A percentile compares a stretch with the other conserved stretches of the same genome.
phyloP scores from a whole-genome alignment of 2,113 vertebrate genomes.

The Variabilichromis moorii region DNA sequence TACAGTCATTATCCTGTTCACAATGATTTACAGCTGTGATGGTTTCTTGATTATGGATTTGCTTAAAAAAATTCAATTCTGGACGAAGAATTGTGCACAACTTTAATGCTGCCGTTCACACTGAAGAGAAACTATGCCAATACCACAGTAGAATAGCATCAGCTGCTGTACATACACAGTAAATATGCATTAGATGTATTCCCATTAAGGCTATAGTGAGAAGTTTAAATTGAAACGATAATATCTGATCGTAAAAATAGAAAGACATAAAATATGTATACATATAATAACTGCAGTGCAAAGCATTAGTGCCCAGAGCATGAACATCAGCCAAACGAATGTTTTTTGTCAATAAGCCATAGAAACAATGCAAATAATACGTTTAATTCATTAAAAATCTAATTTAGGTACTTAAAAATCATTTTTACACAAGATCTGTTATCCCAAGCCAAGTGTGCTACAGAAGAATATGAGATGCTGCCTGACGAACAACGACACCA shows the following conservation, averaged over 20 bases:
- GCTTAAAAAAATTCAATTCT: not conserved
- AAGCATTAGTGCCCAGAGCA: not conserved
- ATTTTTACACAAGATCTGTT: not conserved
- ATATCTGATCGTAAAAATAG: not conserved
- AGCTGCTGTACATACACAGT: not conserved
- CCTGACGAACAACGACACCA: not conserved
- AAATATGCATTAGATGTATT: not conserved
- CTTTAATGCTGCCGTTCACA: not conserved
- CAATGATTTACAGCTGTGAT: not conserved
- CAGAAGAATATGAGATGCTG: not conserved
- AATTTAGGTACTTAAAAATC: not conserved
- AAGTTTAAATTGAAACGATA: not conserved
- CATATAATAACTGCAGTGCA: not conserved
- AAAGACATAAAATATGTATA: not conserved
- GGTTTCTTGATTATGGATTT: not conserved
- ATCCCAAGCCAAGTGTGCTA: not conserved
- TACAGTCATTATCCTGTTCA: not conserved
- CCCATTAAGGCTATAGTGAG: not conserved
- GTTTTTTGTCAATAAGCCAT: slow-evolving; percentile 1
- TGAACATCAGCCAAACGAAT: not conserved
- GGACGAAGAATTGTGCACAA: not conserved
- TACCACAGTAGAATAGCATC: not conserved
- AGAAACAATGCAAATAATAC: not conserved
- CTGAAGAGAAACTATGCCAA: not conserved
- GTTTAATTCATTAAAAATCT: not conserved